Evolutionary conservation across 2,888 invertebrate genomes (phyloP).

Genomic region (Adineta ricciae): DNA sequence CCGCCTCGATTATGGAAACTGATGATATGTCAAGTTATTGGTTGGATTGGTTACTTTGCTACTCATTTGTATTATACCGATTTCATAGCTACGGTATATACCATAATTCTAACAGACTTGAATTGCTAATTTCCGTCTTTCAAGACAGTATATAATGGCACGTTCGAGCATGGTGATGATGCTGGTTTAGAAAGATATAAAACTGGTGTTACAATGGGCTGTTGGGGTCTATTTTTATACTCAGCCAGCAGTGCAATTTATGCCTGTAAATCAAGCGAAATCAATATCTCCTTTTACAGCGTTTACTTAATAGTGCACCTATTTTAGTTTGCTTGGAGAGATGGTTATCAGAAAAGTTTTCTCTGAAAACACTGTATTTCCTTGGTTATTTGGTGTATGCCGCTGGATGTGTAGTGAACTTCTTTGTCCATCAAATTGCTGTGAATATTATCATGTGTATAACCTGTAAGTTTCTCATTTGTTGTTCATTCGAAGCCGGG

Average conservation of each 20-base stretch:
- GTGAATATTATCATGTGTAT: background rate
- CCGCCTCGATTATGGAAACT: slow-evolving; percentile 25
- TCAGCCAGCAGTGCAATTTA: slow-evolving; percentile 26
- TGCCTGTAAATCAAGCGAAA: slow-evolving; percentile 17
- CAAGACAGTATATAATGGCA: slow-evolving; percentile 14
- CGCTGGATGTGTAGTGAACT: background rate
- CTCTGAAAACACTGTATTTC: background rate
- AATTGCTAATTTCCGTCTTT: background rate
- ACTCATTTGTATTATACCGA: slow-evolving; percentile 31
- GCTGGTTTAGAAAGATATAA: slow-evolving; percentile 23
- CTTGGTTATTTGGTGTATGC: background rate
- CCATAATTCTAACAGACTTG: no score
- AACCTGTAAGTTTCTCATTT: background rate
- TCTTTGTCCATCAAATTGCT: background rate
- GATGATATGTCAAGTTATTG: slow-evolving; percentile 24
- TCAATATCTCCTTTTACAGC: no score
- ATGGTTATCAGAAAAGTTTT: background rate
- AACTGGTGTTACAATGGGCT: slow-evolving; percentile 32
- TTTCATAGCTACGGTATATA: slow-evolving; percentile 26
- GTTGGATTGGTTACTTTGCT: slow-evolving; percentile 33
- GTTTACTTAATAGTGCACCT: background rate
- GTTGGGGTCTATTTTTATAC: slow-evolving; percentile 29
- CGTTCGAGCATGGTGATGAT: slow-evolving; percentile 20
- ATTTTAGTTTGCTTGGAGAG: background rate
- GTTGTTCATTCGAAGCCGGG: background rate